Percentiles rank a stretch among this genome's conserved stretches.
Conservation (phyloP, 2,113 vertebrate genomes). For the Brachionichthys hirsutus region DNA sequence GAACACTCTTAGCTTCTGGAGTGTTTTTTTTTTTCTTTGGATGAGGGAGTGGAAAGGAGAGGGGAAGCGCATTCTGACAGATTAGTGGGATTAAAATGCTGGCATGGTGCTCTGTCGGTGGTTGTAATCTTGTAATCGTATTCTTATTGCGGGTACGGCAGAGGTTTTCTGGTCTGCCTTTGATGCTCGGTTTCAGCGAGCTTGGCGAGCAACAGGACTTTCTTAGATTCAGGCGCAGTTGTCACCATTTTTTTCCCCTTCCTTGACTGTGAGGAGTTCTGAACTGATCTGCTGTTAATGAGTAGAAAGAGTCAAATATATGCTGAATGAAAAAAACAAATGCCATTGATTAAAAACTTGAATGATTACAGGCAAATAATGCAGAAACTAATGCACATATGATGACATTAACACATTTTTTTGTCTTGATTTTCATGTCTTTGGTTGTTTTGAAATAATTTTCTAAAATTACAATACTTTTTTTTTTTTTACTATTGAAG, state of each 20-base stretch:
- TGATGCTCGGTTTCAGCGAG: conserved; percentile 6
- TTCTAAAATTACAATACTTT: no score
- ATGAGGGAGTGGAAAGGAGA: conserved; percentile 37
- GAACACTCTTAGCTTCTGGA: conserved; percentile 43
- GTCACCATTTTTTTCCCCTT: background rate
- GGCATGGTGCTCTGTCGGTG: conserved; percentile 25
- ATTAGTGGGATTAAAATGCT: conserved; percentile 52
- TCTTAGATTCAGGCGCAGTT: background rate
- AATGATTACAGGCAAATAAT: no score
- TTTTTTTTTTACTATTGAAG: no score
- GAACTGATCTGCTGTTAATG: no score
- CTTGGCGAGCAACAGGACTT: background rate
- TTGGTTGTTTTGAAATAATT: no score
- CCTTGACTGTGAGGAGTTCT: background rate
- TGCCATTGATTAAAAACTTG: no score
- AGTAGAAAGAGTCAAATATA: no score
- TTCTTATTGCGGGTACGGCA: conserved; percentile 1
- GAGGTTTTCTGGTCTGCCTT: conserved; percentile 14
- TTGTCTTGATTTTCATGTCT: no score
- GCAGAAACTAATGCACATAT: no score
- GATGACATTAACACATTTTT: no score
- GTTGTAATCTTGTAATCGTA: conserved; percentile 34
- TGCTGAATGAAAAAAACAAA: no score
- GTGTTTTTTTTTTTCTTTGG: conserved; percentile 12
- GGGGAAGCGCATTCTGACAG: conserved; percentile 47